These are phyloP conservation scores for Edolisoma coerulescens DNA, from an alignment of 2,113 vertebrate genomes.

Conservation along the genomic window DNA sequence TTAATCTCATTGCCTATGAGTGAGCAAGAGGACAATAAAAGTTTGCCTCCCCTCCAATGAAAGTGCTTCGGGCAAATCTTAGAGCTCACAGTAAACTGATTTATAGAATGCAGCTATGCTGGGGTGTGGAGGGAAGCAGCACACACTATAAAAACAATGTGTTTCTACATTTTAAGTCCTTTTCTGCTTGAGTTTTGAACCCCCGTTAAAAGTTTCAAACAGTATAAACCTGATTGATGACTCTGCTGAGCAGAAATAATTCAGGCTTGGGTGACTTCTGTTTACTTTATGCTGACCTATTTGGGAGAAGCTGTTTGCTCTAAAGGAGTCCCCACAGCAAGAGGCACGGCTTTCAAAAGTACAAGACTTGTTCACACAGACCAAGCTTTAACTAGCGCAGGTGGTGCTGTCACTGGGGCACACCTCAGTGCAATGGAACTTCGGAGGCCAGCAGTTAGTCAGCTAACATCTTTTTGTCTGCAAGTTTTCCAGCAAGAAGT, in stretches of 20 bases:
- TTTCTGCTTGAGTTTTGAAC: not conserved
- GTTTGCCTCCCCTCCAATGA: not conserved
- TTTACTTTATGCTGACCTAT: not conserved
- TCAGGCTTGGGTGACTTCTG: not conserved
- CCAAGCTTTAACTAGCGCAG: not conserved
- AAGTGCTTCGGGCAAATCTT: not conserved
- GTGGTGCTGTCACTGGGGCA: not conserved
- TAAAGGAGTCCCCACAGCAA: not conserved
- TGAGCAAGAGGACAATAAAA: not conserved
- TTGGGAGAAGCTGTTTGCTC: constrained; percentile 4
- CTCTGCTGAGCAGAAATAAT: not conserved
- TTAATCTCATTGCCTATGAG: not conserved
- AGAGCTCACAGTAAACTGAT: not conserved
- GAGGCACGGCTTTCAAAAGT: not conserved
- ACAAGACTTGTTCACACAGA: not conserved
- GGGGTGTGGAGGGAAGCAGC: not conserved
- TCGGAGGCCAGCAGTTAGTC: not conserved
- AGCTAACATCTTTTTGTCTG: not conserved
- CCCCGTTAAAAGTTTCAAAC: not conserved
- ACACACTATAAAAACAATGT: not conserved
- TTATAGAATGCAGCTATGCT: not conserved
- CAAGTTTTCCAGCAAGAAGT: not conserved
- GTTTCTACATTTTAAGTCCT: not conserved
- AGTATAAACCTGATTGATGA: not conserved
- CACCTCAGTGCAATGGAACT: not conserved